Evolutionary conservation across 2,888 invertebrate genomes (phyloP).

Genomic region (Nezara viridula): DNA sequence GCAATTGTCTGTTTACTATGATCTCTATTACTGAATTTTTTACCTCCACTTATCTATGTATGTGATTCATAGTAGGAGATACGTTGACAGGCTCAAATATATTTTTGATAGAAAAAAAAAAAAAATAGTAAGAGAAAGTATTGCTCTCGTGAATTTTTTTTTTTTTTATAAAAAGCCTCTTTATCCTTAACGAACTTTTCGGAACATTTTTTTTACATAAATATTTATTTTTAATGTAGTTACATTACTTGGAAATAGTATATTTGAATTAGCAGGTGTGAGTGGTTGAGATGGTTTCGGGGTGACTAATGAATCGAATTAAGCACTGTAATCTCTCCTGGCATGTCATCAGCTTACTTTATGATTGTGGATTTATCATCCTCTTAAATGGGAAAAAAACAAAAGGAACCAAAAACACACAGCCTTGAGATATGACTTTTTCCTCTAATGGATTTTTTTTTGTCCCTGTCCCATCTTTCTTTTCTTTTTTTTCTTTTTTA

Average conservation of each 20-base stretch:
- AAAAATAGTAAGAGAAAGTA: no score
- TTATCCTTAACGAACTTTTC: no score
- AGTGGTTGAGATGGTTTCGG: not conserved
- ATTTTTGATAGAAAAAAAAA: no score
- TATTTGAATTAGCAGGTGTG: not conserved
- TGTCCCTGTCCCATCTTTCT: slow-evolving; percentile 5
- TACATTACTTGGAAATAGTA: not conserved
- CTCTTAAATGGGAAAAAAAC: slow-evolving; percentile 38
- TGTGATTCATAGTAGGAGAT: no score
- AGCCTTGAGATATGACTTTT: slow-evolving; percentile 49
- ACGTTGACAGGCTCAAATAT: no score
- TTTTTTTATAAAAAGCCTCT: no score
- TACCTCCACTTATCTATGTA: no score
- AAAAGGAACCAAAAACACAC: not conserved
- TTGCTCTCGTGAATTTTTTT: no score
- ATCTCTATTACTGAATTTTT: no score
- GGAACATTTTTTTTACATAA: no score
- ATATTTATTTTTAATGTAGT: not conserved
- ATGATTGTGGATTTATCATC: slow-evolving; percentile 42
- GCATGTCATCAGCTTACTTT: slow-evolving; percentile 41
- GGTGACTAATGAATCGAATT: slow-evolving; percentile 16
- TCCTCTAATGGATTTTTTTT: slow-evolving; percentile 44
- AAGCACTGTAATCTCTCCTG: not conserved
- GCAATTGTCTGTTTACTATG: no score
- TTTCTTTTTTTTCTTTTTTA: not conserved